Conservation (phyloP, 2,797 vertebrate species). For the Sparus aurata region DNA sequence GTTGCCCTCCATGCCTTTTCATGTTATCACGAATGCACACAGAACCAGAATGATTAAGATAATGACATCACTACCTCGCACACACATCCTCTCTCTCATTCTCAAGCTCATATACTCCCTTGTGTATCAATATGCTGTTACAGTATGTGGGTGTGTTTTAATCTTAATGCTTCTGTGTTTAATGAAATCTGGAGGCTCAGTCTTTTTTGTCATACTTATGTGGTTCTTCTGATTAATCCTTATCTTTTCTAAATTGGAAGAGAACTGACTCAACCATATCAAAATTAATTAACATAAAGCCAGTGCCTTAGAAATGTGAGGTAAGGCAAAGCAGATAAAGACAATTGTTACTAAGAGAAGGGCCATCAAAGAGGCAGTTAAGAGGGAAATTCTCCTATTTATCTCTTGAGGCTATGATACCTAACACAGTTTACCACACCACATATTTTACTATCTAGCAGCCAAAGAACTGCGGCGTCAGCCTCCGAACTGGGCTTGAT, state of each 20-base stretch:
- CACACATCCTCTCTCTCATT: background rate
- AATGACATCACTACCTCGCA: slow-evolving; percentile 17
- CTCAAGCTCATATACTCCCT: background rate
- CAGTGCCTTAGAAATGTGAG: slow-evolving; percentile 18
- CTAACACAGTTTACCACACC: slow-evolving; percentile 26
- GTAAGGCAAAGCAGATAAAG: slow-evolving; percentile 30
- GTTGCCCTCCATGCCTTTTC: slow-evolving; percentile 42
- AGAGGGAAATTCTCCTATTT: slow-evolving; percentile 1
- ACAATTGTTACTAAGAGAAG: slow-evolving; percentile 20
- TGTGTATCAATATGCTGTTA: background rate
- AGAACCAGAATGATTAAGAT: slow-evolving; percentile 10
- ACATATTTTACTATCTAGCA: slow-evolving; percentile 4
- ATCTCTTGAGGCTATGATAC: slow-evolving; percentile 15
- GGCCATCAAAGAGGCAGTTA: background rate
- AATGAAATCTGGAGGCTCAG: background rate
- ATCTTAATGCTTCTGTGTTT: background rate
- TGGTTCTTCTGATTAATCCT: slow-evolving; percentile 17
- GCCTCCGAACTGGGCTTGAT: background rate
- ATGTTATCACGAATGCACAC: slow-evolving; percentile 9
- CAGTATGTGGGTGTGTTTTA: background rate
- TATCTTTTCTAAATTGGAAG: slow-evolving; percentile 10
- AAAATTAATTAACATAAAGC: slow-evolving; percentile 13
- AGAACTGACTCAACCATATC: slow-evolving; percentile 16
- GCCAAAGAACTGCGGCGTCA: slow-evolving; percentile 13
- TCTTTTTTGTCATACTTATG: background rate